Conservation (phyloP, 2,113 vertebrate genomes). For the Promerops cafer region DNA sequence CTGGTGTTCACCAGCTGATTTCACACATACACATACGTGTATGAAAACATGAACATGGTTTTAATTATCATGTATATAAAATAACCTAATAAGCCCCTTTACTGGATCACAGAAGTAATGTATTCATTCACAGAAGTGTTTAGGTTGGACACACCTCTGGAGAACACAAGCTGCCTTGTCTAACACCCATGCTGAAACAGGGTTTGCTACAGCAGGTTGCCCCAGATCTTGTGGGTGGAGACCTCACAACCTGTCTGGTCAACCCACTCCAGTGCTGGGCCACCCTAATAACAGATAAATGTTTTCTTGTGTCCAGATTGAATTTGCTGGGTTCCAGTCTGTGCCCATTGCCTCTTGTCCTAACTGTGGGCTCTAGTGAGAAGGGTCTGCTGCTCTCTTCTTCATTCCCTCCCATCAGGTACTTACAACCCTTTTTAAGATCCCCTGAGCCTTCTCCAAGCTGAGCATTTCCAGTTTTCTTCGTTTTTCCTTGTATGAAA, state of each 20-base stretch:
- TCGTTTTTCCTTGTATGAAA: background rate
- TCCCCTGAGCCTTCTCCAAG: background rate
- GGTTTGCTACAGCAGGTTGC: background rate
- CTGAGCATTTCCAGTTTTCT: background rate
- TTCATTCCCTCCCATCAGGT: background rate
- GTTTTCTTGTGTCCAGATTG: background rate
- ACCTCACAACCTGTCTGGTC: background rate
- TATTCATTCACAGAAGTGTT: background rate
- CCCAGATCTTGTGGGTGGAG: background rate
- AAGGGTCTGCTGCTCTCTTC: background rate
- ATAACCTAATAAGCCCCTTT: background rate
- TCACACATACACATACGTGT: accelerated
- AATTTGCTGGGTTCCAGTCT: background rate
- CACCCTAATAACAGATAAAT: background rate
- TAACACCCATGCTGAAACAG: background rate
- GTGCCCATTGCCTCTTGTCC: background rate
- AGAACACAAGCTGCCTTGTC: background rate
- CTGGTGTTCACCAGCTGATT: background rate
- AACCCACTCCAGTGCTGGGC: background rate
- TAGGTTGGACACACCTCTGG: background rate
- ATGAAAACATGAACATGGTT: background rate
- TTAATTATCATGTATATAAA: background rate
- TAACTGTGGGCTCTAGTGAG: background rate
- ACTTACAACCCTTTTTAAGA: background rate
- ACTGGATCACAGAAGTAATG: background rate